phyloP scores from a whole-genome alignment of 1,140 invertebrate species.

The Drosophila prosaltans region DNA sequence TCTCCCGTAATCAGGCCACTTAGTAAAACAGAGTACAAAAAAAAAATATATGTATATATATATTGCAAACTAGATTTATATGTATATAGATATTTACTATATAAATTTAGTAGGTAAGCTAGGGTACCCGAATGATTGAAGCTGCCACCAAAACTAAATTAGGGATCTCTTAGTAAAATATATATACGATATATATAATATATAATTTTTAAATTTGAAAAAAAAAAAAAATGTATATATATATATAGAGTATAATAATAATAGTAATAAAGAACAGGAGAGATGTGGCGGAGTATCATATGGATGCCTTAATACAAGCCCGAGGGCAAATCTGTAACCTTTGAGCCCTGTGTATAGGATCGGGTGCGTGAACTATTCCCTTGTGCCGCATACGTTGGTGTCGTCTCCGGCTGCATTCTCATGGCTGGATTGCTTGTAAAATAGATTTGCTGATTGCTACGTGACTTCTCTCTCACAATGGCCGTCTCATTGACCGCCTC shows the following conservation, averaged over 20 bases:
- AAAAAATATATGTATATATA: not conserved
- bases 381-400: slow-evolving; percentile 23
- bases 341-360: slow-evolving; percentile 83
- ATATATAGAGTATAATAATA: slow-evolving; percentile 5
- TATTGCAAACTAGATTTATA: not conserved
- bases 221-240: slow-evolving; percentile 8
- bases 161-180: slow-evolving; percentile 34
- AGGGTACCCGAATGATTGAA: slow-evolving; percentile 64
- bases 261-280: slow-evolving; percentile 45
- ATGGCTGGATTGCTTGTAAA: slow-evolving; percentile 83
- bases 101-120: slow-evolving; percentile 22
- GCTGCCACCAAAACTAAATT: slow-evolving; percentile 66
- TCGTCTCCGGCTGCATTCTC: slow-evolving; percentile 53
- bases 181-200: slow-evolving; percentile 16
- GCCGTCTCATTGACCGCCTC: slow-evolving; percentile 86
- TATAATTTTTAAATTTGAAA: slow-evolving; percentile 4
- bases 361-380: slow-evolving; percentile 58
- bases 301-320: slow-evolving; percentile 86
- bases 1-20: not conserved
- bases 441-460: slow-evolving; percentile 83
- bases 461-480: slow-evolving; percentile 83
- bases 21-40: not conserved
- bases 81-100: not conserved
- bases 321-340: slow-evolving; percentile 89
- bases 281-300: slow-evolving; percentile 19